phyloP scores from a whole-genome alignment of 2,113 vertebrate species.

The Stigmatopora argus region DNA sequence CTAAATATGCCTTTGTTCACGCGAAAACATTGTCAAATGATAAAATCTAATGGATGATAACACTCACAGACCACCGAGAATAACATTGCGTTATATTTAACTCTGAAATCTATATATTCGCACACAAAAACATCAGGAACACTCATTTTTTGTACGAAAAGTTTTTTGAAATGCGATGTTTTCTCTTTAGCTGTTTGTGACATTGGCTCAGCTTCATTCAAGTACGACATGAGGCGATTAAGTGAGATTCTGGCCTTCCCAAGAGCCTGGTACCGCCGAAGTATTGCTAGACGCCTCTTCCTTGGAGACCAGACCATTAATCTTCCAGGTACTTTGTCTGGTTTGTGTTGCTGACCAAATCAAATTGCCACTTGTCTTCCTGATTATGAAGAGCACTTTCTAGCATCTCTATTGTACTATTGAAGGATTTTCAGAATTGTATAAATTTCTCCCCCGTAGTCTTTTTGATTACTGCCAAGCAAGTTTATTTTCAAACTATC shows the following conservation, averaged over 20 bases:
- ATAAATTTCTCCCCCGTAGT: no score
- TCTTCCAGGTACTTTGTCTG: conserved; percentile 72
- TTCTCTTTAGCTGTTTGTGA: conserved; percentile 85
- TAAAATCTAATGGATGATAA: no score
- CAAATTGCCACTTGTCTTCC: not conserved
- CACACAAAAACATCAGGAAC: no score
- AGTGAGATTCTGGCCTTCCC: conserved; percentile 98
- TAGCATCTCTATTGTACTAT: no score
- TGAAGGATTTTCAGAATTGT: no score
- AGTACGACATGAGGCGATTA: conserved; percentile 95
- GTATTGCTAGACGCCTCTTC: conserved; percentile 92
- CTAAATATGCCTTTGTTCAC: no score
- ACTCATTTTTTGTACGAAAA: not conserved
- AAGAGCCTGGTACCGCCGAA: conserved; percentile 94
- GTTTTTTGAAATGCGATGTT: not conserved
- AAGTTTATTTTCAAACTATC: no score
- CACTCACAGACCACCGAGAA: no score
- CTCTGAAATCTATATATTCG: no score
- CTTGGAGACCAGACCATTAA: conserved; percentile 97
- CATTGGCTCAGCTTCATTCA: conserved; percentile 97
- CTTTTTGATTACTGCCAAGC: no score
- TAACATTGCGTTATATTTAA: no score
- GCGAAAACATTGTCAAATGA: no score
- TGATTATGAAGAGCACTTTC: not conserved
- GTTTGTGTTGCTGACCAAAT: not conserved